A percentile compares a stretch with the other conserved stretches of the same genome.
These are phyloP conservation scores for Pongo abelii DNA, from an alignment of 2,113 vertebrate species.

Conservation along the genomic window DNA sequence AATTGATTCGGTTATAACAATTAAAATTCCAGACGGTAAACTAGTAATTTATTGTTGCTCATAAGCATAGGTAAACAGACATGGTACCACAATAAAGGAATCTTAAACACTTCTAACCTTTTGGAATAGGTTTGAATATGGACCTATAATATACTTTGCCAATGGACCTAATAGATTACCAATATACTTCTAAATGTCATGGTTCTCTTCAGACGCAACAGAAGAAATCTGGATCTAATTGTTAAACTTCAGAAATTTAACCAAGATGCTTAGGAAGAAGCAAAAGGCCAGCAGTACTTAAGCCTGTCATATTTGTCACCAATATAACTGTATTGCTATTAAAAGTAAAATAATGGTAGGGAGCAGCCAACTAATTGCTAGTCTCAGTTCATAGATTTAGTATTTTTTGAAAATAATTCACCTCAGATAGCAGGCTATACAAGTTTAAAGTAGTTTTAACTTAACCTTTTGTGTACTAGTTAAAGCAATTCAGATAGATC, in stretches of 20 bases:
- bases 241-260: conserved; percentile 20
- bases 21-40: conserved; percentile 72
- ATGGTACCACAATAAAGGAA: conserved; percentile 63
- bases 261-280: conserved; percentile 6
- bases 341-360: neutral
- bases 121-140: conserved; percentile 52
- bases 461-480: neutral
- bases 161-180: neutral
- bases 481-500: neutral
- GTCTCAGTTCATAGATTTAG: conserved; percentile 18
- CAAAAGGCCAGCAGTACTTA: conserved; percentile 21
- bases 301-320: neutral
- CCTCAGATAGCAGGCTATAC: neutral
- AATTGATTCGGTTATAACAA: conserved; percentile 61
- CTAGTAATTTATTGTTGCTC: conserved; percentile 70
- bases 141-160: conserved; percentile 42
- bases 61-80: conserved; percentile 73
- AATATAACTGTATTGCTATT: conserved; percentile 3
- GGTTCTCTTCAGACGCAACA: conserved; percentile 50
- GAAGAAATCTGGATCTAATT: neutral
- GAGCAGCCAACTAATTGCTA: neutral
- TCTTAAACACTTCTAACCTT: conserved; percentile 50
- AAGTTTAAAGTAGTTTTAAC: conserved; percentile 20
- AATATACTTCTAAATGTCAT: conserved; percentile 18
- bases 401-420: neutral